Base-by-base conservation (phyloP, 2,888 invertebrate genomes). In the Selenia dentaria region DNA sequence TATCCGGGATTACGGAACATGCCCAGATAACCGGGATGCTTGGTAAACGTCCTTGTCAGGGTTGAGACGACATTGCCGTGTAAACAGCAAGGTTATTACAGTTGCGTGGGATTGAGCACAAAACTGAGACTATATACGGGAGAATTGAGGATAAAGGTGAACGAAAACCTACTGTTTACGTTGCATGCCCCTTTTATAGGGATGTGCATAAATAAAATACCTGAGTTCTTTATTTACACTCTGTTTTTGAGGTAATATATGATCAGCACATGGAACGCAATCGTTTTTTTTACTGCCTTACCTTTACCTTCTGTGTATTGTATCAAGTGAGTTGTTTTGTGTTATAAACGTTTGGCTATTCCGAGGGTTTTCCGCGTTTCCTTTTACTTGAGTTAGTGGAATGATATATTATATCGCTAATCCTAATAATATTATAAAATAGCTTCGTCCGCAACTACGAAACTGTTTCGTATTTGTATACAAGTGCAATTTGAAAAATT, bases 31-130 rank as follows among this genome's bases (percentile, higher is more conserved):
- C 36, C 39, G 32, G 26, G 35, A 44, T 20, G 25, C 18, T 42
- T n/a, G 12, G 44, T 38, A 47, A 54, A 45, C 51, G 42, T 33
- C 18, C 37, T 29, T 41, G 47, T 25, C 32, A 29, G 35, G 38
- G 26, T 25, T 11, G 25, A 32, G 20, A 31, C 35, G 35, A 10
- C 35, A 13, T 22, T 6, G 9, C 13, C 25, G 14, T 28, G 22
- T 34, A 28, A 34, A 27, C 12, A 22, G 10, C 2, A 9, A 2
- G 6, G 29, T 38, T 22, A 22, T 10, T 6, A n/a, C 22, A 20
- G 26, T 18, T 22, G 26, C 10, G 41, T 34, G 27, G 41, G 27
- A 14, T 14, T n/a, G 10, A 33, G 12, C n/a, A n/a, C 32, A 32
- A 26, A 32, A 40, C 31, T 31, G 25, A 24, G 31, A 24, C 18